Percentiles rank a stretch among this genome's conserved stretches.
Evolutionary conservation across 1,140 invertebrate species (phyloP).

Genomic region (Rhynchophorus ferrugineus): DNA sequence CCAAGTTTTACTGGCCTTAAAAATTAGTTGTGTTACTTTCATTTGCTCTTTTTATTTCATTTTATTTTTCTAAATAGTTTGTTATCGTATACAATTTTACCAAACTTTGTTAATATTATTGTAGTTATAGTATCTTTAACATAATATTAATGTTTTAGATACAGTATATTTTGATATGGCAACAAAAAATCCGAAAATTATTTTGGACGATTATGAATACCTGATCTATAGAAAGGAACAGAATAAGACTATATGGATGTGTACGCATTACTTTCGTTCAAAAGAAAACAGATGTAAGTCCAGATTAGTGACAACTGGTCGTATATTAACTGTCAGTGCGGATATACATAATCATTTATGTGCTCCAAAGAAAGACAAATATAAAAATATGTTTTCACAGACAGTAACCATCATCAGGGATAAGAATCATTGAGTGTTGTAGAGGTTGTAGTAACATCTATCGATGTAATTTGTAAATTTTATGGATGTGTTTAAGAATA

Average conservation of each 20-base stretch:
- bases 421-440: background rate
- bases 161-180: constrained; percentile 30
- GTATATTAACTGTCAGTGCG: constrained; percentile 23
- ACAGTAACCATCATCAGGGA: constrained; percentile 25
- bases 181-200: constrained; percentile 32
- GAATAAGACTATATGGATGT: constrained; percentile 30
- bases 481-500: too few species aligned
- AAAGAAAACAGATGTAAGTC: constrained; percentile 31
- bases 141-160: constrained; percentile 19
- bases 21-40: too few species aligned
- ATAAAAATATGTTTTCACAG: constrained; percentile 26
- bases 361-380: constrained; percentile 14
- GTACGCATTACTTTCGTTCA: constrained; percentile 27
- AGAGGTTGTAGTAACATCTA: too few species aligned
- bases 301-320: constrained; percentile 27
- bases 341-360: constrained; percentile 27
- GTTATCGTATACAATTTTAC: too few species aligned
- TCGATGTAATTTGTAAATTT: too few species aligned
- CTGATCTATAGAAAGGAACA: constrained; percentile 25
- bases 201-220: constrained; percentile 30
- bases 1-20: too few species aligned
- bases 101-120: background rate
- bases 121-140: background rate
- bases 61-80: too few species aligned
- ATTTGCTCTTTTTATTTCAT: too few species aligned